phyloP scores from a whole-genome alignment of 2,113 vertebrate species.

The Hystrix cristata region DNA sequence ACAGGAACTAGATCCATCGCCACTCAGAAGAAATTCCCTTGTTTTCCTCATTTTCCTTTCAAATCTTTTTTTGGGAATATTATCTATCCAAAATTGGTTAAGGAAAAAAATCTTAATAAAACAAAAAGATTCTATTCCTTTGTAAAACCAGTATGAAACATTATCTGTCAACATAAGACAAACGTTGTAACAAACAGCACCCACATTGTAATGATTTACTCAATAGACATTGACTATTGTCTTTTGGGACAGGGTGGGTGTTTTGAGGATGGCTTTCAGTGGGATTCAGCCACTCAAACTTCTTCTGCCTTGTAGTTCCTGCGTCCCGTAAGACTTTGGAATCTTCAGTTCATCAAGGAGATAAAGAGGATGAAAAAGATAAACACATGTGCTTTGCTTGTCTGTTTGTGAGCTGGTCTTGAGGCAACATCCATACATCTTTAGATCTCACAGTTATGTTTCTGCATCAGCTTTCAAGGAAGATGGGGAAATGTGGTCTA shows the following conservation, averaged over 20 bases:
- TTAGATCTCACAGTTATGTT: neutral
- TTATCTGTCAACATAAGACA: neutral
- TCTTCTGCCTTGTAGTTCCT: neutral
- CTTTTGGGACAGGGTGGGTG: neutral
- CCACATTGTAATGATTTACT: neutral
- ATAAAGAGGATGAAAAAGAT: neutral
- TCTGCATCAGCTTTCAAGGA: neutral
- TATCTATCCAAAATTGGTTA: neutral
- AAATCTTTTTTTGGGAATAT: neutral
- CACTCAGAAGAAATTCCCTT: neutral
- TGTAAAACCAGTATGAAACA: slow-evolving; percentile 42
- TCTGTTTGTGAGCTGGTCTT: neutral
- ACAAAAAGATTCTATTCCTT: neutral
- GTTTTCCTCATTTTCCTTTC: neutral
- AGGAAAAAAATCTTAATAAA: neutral
- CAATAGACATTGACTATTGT: neutral
- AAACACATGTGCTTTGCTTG: neutral
- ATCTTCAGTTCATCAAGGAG: neutral
- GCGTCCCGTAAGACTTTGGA: neutral
- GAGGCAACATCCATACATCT: neutral
- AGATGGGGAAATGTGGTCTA: neutral
- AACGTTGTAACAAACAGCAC: neutral
- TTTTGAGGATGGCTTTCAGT: neutral
- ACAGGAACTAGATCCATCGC: neutral
- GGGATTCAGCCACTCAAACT: neutral